A percentile compares a stretch with the other conserved stretches of the same genome.
Evolutionary conservation across 2,888 invertebrate species (phyloP).

Genomic region (Eupsilia transversa): DNA sequence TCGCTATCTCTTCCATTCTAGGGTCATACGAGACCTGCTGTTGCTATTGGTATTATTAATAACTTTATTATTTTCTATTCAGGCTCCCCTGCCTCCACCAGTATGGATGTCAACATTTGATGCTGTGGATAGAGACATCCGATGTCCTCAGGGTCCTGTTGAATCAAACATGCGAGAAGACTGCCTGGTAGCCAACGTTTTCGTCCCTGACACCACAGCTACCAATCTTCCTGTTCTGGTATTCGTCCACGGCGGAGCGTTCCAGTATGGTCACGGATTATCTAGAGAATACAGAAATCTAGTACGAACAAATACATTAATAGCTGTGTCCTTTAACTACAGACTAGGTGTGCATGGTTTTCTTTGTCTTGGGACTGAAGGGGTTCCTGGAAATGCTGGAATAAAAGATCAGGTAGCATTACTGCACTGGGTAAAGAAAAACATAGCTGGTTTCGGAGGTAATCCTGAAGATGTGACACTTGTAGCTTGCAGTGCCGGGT

Average conservation of each 20-base stretch:
- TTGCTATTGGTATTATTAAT: not conserved
- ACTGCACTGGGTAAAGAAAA: conserved; percentile 75
- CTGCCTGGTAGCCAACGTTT: conserved; percentile 80
- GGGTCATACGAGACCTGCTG: not conserved
- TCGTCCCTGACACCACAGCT: conserved; percentile 74
- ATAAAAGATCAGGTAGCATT: conserved; percentile 82
- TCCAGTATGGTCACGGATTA: conserved; percentile 77
- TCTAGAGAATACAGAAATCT: conserved; percentile 68
- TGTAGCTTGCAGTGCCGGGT: conserved; percentile 78
- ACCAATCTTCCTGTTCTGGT: conserved; percentile 80
- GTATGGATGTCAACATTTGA: conserved; percentile 71
- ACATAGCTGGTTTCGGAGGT: conserved; percentile 80
- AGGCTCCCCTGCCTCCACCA: conserved; percentile 75
- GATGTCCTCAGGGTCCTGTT: conserved; percentile 69
- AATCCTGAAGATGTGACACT: conserved; percentile 80
- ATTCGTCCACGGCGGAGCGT: conserved; percentile 85
- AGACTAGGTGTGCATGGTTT: conserved; percentile 77
- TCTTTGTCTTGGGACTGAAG: conserved; percentile 78
- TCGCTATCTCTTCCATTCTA: not conserved
- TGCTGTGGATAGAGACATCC: conserved; percentile 65
- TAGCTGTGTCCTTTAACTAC: conserved; percentile 78
- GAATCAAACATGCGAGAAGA: conserved; percentile 70
- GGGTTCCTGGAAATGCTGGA: conserved; percentile 80
- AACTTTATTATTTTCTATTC: conserved; percentile 27
- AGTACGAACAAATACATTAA: conserved; percentile 70